phyloP scores from a whole-genome alignment of 2,888 invertebrate species.

The Apodemia zela region DNA sequence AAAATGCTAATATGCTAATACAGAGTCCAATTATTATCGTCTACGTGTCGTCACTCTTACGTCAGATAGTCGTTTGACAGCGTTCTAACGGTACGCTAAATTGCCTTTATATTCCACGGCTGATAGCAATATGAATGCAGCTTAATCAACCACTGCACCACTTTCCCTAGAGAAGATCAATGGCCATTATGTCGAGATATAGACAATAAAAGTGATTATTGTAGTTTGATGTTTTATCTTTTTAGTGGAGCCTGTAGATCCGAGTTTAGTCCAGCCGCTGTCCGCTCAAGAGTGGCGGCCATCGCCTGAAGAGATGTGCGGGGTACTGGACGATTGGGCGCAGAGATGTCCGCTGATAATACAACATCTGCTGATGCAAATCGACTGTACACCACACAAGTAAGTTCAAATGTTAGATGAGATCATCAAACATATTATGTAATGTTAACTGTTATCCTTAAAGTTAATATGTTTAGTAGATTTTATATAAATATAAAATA shows the following conservation, averaged over 20 bases:
- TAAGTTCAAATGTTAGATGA: slow-evolving; percentile 35
- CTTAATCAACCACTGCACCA: background rate
- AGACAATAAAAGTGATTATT: background rate
- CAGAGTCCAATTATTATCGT: background rate
- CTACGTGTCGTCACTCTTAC: background rate
- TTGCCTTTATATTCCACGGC: no score
- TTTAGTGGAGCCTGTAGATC: slow-evolving; percentile 45
- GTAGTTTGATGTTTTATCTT: background rate
- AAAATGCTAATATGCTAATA: background rate
- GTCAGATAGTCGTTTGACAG: background rate
- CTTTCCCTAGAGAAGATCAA: no score
- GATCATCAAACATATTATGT: no score
- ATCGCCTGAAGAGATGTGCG: slow-evolving; percentile 40
- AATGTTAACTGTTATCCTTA: no score
- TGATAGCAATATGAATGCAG: no score
- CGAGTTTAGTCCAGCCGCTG: slow-evolving; percentile 40
- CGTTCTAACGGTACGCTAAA: no score
- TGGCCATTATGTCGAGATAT: no score
- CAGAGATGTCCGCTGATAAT: slow-evolving; percentile 48
- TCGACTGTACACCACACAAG: slow-evolving; percentile 62
- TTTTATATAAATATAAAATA: no score
- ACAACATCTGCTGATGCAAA: slow-evolving; percentile 46
- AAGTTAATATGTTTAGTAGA: no score
- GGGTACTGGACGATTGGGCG: slow-evolving; percentile 55
- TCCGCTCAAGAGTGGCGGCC: slow-evolving; percentile 57